These are phyloP conservation scores for Sminthurinus aureus DNA, from an alignment of 2,888 invertebrate species.

Conservation along the genomic window DNA sequence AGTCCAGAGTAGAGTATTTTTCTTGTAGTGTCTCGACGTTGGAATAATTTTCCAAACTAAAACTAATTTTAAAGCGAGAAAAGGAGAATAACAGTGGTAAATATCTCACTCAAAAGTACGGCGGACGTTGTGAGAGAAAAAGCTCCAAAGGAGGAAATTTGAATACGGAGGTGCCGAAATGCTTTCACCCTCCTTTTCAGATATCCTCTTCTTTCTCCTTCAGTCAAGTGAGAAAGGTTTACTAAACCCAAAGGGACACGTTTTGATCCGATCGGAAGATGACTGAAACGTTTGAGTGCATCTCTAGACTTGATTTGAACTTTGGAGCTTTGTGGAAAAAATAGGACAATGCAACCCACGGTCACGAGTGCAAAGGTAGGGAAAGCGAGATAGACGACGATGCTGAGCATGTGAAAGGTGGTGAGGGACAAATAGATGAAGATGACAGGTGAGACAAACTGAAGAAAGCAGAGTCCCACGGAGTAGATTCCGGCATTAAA, in stretches of 20 bases:
- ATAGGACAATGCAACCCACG: not conserved
- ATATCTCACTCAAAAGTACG: too few relatives aligned
- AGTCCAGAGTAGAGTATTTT: too few relatives aligned
- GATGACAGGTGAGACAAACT: not conserved
- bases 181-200: not conserved
- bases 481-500: not conserved
- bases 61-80: too few relatives aligned
- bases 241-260: not conserved
- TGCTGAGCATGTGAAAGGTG: not conserved
- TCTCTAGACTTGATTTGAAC: not conserved
- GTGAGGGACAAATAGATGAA: constrained; percentile 10
- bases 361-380: not conserved
- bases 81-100: too few relatives aligned
- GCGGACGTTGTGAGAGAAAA: too few relatives aligned
- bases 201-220: not conserved
- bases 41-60: too few relatives aligned
- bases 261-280: not conserved
- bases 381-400: not conserved
- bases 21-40: too few relatives aligned
- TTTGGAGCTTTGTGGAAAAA: not conserved
- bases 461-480: not conserved
- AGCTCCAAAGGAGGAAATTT: too few relatives aligned
- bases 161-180: not conserved
- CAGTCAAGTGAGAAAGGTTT: not conserved
- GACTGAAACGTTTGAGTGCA: not conserved